Percentiles rank a stretch among this genome's conserved stretches.
phyloP scores from a whole-genome alignment of 2,888 invertebrate genomes.

The Euphydryas editha region DNA sequence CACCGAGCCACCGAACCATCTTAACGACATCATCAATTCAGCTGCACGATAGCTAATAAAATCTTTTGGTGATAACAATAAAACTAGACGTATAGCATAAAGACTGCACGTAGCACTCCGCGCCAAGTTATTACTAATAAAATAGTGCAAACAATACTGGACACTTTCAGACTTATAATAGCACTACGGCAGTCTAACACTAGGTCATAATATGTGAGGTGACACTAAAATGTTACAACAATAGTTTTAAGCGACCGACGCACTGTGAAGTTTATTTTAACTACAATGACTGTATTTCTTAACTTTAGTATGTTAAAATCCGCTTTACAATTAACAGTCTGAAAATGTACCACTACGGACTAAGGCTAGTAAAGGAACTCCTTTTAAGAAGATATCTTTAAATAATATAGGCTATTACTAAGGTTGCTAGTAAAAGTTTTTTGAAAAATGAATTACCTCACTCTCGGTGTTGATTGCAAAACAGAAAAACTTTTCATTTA shows the following conservation, averaged over 20 bases:
- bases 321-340: background rate
- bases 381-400: too few species aligned
- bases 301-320: background rate
- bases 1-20: conserved; percentile 15
- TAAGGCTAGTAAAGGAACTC: too few species aligned
- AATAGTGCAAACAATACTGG: conserved; percentile 43
- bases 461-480: too few species aligned
- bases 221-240: conserved; percentile 15
- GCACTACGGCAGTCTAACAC: conserved; percentile 17
- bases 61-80: conserved; percentile 48
- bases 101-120: conserved; percentile 33
- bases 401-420: too few species aligned
- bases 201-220: conserved; percentile 24
- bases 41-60: conserved; percentile 46
- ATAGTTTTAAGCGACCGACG: background rate
- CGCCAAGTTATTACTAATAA: conserved; percentile 46
- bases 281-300: background rate
- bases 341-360: too few species aligned
- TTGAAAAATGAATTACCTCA: too few species aligned
- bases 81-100: conserved; percentile 44
- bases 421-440: too few species aligned
- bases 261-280: background rate
- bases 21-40: conserved; percentile 46
- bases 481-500: too few species aligned
- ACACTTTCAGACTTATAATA: conserved; percentile 29